These are phyloP conservation scores for Ploceus nigricollis DNA, from an alignment of 2,113 vertebrate species.

Conservation along the genomic window DNA sequence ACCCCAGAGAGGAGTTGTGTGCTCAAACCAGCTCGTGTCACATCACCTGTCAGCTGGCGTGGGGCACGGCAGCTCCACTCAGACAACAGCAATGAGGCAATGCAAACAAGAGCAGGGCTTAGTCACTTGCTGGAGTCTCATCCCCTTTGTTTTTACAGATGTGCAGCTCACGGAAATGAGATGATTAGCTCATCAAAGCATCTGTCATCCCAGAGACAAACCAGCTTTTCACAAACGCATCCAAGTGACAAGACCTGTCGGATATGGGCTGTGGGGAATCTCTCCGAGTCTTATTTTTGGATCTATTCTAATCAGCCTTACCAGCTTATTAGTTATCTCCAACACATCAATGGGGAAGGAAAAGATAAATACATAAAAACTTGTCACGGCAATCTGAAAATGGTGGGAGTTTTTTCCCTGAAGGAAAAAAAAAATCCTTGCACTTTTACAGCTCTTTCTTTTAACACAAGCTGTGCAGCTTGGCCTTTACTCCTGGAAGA, in stretches of 20 bases:
- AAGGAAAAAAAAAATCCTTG: neutral
- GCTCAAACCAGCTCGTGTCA: fast-evolving
- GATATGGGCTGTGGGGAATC: conserved; percentile 38
- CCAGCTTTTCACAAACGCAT: conserved; percentile 39
- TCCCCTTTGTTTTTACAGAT: conserved; percentile 60
- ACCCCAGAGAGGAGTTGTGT: neutral
- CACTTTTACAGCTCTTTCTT: neutral
- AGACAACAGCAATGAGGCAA: neutral
- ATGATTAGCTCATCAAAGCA: conserved; percentile 64
- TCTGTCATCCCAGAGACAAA: conserved; percentile 62
- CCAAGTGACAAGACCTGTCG: conserved; percentile 47
- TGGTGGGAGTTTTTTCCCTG: neutral
- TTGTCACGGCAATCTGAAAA: neutral
- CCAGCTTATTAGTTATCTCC: conserved; percentile 25
- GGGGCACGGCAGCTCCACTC: neutral
- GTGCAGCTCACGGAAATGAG: conserved; percentile 52
- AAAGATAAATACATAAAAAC: conserved; percentile 4
- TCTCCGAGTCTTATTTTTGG: conserved; percentile 34
- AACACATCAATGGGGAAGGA: neutral
- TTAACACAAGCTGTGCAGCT: neutral
- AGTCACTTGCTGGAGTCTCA: conserved; percentile 36
- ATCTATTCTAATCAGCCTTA: conserved; percentile 21
- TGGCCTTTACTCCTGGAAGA: neutral
- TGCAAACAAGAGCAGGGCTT: conserved; percentile 33
- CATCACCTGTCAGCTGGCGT: neutral